Evolutionary conservation across 2,113 vertebrate species (phyloP), one percentile per base, ranked within the genome.

Genomic region (Eulemur rufifrons): DNA sequence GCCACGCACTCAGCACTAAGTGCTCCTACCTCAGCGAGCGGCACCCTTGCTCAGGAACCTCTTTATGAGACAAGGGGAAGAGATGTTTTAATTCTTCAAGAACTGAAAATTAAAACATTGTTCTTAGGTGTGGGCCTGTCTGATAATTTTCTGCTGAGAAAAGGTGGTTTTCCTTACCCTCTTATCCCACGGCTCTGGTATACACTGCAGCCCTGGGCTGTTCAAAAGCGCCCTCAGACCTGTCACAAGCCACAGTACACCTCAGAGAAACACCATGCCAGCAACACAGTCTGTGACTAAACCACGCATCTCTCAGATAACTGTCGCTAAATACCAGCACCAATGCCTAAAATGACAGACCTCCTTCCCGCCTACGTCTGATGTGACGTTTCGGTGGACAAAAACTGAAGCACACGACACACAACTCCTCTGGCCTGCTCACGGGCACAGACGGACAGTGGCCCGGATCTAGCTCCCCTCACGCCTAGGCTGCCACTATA

Each of bases 1-100:
- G 29, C 1, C 6, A 27, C 0, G 34, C 21, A 5, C 8, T 23
- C 23, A 9, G 29, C 1, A 4, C 32, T 4, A 15, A 9, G 1
- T 2, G 32, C 39, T 42, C 83, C 47, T 32, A 11, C 0, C 34
- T 45, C 69, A 45, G 0, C 15, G 8, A 45, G 25, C 1, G 0
- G 3, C 13, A 1, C 5, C 45, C 52, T 25, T 14, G 25, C 34
- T 54, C 56, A 59, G 14, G 5, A 34, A 27, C 34, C 15, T 68
- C 73, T 42, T 14, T 7, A 25, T 17, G 11, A 18, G 21, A 10
- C 10, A 25, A 42, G 15, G 34, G 21, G 3, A 29, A 50, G 27
- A 42, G 8, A 29, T 14, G 9, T 27, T 32, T 56, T 8, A 7
- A 3, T 11, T 10, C 8, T 42, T 47, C 52, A 11, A 73, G 50